Percentiles rank a stretch among this genome's conserved stretches.
These are phyloP conservation scores for Pterocles gutturalis DNA, from an alignment of 2,113 vertebrate genomes.

Conservation along the genomic window DNA sequence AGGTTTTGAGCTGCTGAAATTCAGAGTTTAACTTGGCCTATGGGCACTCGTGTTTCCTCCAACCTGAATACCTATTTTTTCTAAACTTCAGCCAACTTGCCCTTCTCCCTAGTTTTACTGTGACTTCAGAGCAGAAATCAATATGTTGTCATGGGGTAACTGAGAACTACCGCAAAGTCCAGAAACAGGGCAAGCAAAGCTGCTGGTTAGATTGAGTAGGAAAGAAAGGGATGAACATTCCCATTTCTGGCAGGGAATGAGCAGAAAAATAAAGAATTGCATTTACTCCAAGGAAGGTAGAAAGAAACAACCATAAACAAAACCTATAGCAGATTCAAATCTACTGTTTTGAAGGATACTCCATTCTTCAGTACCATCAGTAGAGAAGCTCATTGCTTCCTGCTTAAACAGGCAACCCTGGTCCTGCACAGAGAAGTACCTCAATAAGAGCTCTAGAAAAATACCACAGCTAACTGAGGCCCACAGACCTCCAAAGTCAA, in stretches of 20 bases:
- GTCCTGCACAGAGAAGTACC: not conserved
- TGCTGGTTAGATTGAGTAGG: not conserved
- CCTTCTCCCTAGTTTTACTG: not conserved
- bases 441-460: not conserved
- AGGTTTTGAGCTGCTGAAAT: not conserved
- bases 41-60: not conserved
- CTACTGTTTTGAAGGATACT: not conserved
- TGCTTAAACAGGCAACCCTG: not conserved
- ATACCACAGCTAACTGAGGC: not conserved
- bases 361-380: not conserved
- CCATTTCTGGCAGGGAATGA: not conserved
- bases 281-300: not conserved
- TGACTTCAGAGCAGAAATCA: not conserved
- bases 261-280: not conserved
- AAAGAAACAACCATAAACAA: not conserved
- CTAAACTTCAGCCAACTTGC: not conserved
- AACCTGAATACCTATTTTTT: not conserved
- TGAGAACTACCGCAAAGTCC: not conserved
- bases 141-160: not conserved
- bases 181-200: not conserved
- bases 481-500: not conserved
- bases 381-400: not conserved
- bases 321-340: not conserved
- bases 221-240: not conserved
- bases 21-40: not conserved